These are phyloP conservation scores for Nephrotoma guestfalica DNA, from an alignment of 2,888 invertebrate species.

Conservation along the genomic window DNA sequence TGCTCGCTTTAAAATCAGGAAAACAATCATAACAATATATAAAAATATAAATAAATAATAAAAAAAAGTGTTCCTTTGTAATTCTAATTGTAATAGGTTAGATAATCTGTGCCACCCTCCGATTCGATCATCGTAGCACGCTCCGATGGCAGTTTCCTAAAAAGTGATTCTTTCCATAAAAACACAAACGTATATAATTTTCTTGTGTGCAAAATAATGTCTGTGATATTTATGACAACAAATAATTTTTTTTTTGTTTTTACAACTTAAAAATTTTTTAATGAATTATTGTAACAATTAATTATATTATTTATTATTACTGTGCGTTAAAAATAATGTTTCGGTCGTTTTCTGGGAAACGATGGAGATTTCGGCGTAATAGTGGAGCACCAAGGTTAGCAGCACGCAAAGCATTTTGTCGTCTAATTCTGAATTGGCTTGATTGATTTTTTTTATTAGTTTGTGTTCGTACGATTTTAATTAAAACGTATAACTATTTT, in stretches of 20 bases:
- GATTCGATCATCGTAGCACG: background rate
- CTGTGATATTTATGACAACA: background rate
- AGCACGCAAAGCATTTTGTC: background rate
- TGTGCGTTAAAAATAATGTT: constrained; percentile 4
- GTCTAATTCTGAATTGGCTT: background rate
- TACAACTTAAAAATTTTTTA: too few species aligned
- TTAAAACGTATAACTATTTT: background rate
- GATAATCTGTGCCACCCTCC: background rate
- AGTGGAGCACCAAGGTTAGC: background rate
- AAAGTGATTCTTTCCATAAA: background rate
- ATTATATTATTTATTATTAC: background rate
- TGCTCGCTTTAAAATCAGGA: background rate
- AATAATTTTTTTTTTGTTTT: background rate
- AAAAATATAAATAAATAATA: background rate
- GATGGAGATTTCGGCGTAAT: constrained; percentile 4
- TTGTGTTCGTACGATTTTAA: background rate
- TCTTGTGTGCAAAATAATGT: background rate
- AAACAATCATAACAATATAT: background rate
- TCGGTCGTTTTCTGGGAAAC: constrained; percentile 5
- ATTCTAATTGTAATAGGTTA: background rate
- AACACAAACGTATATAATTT: background rate
- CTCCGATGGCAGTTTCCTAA: background rate
- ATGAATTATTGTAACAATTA: background rate
- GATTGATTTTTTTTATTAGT: background rate
- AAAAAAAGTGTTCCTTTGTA: background rate